Conservation (phyloP, 2,888 invertebrate species). For the Drosophila anomelani region DNA sequence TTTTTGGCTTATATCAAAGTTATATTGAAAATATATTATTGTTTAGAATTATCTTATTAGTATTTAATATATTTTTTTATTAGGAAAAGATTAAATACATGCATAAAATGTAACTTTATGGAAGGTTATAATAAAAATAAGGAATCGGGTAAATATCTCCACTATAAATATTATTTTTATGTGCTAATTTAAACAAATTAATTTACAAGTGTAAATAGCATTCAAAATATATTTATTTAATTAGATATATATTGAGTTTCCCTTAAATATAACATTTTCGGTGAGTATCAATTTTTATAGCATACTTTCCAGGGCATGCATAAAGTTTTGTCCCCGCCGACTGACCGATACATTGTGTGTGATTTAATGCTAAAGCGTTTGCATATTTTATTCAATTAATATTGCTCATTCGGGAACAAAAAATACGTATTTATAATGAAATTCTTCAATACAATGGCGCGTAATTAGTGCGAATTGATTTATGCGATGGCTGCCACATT, state of each 20-base stretch:
- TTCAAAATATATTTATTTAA: neutral
- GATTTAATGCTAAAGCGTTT: slow-evolving; percentile 32
- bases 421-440: slow-evolving; percentile 13
- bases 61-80: neutral
- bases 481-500: slow-evolving; percentile 55
- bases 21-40: neutral
- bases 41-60: neutral
- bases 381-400: slow-evolving; percentile 66
- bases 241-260: neutral
- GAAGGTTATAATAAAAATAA: neutral
- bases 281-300: neutral
- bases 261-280: neutral
- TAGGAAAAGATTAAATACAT: neutral
- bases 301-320: neutral
- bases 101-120: neutral
- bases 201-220: no score
- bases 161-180: neutral
- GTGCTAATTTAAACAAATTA: neutral
- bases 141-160: neutral
- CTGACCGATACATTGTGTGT: slow-evolving; percentile 15
- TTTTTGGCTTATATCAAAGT: neutral
- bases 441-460: slow-evolving; percentile 54
- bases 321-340: neutral
- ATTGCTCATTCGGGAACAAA: slow-evolving; percentile 33
- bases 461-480: slow-evolving; percentile 73